Conservation (phyloP, 2,888 invertebrate genomes). For the Dendrolimus pini region DNA sequence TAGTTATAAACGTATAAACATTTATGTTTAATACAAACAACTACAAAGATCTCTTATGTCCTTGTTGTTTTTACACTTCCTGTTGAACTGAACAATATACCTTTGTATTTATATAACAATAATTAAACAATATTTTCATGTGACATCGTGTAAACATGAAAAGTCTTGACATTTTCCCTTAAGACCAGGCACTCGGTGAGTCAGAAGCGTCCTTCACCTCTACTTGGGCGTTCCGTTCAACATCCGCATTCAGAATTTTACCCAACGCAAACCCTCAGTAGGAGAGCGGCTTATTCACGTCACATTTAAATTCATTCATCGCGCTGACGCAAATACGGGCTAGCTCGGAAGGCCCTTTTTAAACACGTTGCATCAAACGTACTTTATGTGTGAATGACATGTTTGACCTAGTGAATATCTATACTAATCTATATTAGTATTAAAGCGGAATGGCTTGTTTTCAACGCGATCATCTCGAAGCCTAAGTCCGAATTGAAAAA, state of each 20-base stretch:
- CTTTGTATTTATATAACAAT: too few species aligned
- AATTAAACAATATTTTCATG: not conserved
- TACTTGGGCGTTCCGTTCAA: constrained; percentile 33
- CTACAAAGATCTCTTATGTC: not conserved
- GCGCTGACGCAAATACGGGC: constrained; percentile 29
- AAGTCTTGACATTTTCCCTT: constrained; percentile 39
- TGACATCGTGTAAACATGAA: constrained; percentile 10
- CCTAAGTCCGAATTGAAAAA: too few species aligned
- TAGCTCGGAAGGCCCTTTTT: constrained; percentile 20
- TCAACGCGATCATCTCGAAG: too few species aligned
- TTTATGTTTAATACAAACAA: not conserved
- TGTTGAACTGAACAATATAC: constrained; percentile 4
- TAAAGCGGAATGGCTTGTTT: too few species aligned
- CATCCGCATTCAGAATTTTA: constrained; percentile 57
- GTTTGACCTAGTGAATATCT: not conserved
- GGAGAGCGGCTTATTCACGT: constrained; percentile 30
- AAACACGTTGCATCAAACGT: constrained; percentile 15
- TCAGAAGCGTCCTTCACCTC: constrained; percentile 68
- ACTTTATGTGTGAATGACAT: constrained; percentile 15
- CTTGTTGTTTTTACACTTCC: not conserved
- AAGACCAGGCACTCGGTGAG: constrained; percentile 43
- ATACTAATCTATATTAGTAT: too few species aligned
- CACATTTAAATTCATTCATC: constrained; percentile 46
- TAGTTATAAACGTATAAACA: constrained; percentile 3
- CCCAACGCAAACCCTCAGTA: constrained; percentile 33